Evolutionary conservation across 2,888 invertebrate species (phyloP).

Genomic region (Diplazon laetatorius): DNA sequence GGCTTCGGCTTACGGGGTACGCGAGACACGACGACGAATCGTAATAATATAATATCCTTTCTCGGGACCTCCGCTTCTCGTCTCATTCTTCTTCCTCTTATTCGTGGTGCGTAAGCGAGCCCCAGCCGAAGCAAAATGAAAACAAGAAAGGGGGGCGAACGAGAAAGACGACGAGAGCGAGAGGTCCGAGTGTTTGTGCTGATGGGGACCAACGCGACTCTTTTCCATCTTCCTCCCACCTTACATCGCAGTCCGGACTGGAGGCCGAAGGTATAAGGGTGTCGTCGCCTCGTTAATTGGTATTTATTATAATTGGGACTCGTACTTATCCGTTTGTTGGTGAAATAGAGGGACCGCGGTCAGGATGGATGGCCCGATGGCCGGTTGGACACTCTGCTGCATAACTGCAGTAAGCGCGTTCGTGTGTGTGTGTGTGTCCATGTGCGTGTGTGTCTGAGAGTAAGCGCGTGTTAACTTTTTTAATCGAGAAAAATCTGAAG

Average conservation of each 20-base stretch:
- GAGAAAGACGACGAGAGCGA: slow-evolving; percentile 21
- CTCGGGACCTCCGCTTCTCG: slow-evolving; percentile 36
- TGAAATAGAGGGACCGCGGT: slow-evolving; percentile 68
- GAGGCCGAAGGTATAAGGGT: slow-evolving; percentile 70
- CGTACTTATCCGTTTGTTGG: slow-evolving; percentile 75
- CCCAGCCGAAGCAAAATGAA: slow-evolving; percentile 51
- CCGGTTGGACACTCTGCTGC: slow-evolving; percentile 46
- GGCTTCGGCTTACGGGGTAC: slow-evolving; percentile 49
- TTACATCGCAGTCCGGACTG: background rate
- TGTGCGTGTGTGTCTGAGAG: too few species aligned
- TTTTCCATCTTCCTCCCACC: slow-evolving; percentile 18
- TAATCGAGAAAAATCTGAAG: slow-evolving; percentile 10
- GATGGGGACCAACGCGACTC: slow-evolving; percentile 51
- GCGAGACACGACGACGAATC: slow-evolving; percentile 63
- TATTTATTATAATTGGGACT: slow-evolving; percentile 82
- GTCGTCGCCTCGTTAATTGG: slow-evolving; percentile 80
- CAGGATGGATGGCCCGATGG: slow-evolving; percentile 66
- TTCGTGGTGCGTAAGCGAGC: slow-evolving; percentile 57
- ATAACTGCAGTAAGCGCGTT: slow-evolving; percentile 23
- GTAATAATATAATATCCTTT: slow-evolving; percentile 69
- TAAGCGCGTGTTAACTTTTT: slow-evolving; percentile 5
- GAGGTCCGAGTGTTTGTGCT: slow-evolving; percentile 21
- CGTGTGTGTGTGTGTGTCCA: slow-evolving; percentile 31
- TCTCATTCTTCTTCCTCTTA: slow-evolving; percentile 43
- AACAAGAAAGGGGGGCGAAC: slow-evolving; percentile 45